Conservation (phyloP, 2,888 invertebrate genomes). For the Lissocephala sabroskyi region DNA sequence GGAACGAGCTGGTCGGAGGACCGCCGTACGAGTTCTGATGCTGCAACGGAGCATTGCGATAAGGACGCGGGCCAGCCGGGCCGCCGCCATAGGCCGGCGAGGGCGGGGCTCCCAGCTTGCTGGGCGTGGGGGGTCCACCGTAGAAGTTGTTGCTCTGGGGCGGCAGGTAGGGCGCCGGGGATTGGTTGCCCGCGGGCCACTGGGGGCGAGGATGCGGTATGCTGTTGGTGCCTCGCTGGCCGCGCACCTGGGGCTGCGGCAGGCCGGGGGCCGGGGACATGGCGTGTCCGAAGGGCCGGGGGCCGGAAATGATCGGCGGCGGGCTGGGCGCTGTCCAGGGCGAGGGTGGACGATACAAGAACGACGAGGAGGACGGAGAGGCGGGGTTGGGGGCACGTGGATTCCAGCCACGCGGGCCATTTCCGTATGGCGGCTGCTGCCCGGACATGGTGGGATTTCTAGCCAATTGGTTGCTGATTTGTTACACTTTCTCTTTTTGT, state of each 20-base stretch:
- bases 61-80: constrained; percentile 73
- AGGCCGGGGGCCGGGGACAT: constrained; percentile 75
- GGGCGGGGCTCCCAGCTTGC: constrained; percentile 34
- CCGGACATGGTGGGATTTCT: constrained; percentile 65
- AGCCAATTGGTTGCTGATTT: constrained; percentile 8
- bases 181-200: constrained; percentile 75
- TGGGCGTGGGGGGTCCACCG: constrained; percentile 12
- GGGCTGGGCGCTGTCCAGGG: constrained; percentile 82
- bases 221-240: constrained; percentile 70
- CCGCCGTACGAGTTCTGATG: constrained; percentile 67
- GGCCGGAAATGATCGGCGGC: constrained; percentile 80
- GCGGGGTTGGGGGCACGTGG: constrained; percentile 66
- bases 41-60: constrained; percentile 70
- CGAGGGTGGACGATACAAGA: constrained; percentile 82
- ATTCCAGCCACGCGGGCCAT: constrained; percentile 71
- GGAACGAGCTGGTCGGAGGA: constrained; percentile 68
- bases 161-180: constrained; percentile 70
- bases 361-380: constrained; percentile 75
- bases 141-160: constrained; percentile 37
- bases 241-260: constrained; percentile 66
- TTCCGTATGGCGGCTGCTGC: constrained; percentile 66
- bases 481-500: constrained; percentile 1
- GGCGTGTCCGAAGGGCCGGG: constrained; percentile 72
- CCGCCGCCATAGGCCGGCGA: constrained; percentile 44
- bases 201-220: constrained; percentile 80